Evolutionary conservation across 1,140 invertebrate species (phyloP).

Genomic region (Akabosia matsudoensis): DNA sequence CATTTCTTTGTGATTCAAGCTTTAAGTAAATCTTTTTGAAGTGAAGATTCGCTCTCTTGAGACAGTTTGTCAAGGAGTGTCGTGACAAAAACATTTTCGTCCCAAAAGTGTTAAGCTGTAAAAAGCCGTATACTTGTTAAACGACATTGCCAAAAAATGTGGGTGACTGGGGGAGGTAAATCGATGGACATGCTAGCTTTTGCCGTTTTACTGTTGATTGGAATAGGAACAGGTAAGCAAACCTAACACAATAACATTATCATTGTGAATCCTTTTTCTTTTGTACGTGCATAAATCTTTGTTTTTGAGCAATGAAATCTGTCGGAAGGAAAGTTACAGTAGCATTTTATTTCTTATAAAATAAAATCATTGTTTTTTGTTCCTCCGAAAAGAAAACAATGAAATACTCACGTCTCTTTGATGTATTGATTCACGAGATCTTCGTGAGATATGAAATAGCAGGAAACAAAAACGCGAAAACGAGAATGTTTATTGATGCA

Average conservation of each 20-base stretch:
- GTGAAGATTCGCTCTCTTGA: not conserved
- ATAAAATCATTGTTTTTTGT: not conserved
- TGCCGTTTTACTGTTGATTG: not conserved
- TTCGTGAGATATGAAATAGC: not conserved
- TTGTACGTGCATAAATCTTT: not conserved
- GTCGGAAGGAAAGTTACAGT: no score
- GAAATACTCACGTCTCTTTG: not conserved
- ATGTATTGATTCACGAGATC: not conserved
- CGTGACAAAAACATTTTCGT: not conserved
- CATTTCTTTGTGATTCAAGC: not conserved
- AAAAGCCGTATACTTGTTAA: not conserved
- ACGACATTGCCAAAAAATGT: not conserved
- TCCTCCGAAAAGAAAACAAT: not conserved
- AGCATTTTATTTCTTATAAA: not conserved
- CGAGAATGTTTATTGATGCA: not conserved
- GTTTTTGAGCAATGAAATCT: no score
- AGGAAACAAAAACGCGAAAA: not conserved
- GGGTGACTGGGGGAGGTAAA: not conserved
- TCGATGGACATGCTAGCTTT: not conserved
- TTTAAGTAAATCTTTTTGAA: no score
- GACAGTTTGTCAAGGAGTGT: not conserved
- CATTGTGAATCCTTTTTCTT: not conserved
- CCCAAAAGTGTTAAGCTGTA: not conserved
- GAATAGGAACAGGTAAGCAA: not conserved
- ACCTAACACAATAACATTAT: not conserved